phyloP scores from a whole-genome alignment of 92 coral and sea anemone genomes.

The Zoanthus gigantus region DNA sequence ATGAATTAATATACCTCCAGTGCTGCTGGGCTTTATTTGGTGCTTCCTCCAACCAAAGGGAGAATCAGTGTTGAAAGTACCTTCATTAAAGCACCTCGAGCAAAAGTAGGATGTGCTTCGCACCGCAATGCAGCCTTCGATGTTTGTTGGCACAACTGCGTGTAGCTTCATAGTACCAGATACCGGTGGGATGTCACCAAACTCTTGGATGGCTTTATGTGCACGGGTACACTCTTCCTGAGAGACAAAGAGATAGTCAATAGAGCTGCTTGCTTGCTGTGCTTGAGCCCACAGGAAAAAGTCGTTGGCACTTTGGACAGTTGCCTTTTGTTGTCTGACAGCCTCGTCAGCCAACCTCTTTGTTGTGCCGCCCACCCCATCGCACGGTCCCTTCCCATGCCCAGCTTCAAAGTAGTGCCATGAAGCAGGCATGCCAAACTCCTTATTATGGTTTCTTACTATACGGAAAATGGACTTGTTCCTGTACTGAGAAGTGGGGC shows the following conservation, averaged over 20 bases:
- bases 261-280: slow-evolving; percentile 23
- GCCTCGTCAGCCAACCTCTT: slow-evolving; percentile 69
- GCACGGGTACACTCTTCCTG: slow-evolving; percentile 17
- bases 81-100: slow-evolving; percentile 6
- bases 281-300: slow-evolving; percentile 59
- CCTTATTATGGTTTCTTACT: slow-evolving; percentile 28
- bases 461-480: slow-evolving; percentile 60
- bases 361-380: slow-evolving; percentile 61
- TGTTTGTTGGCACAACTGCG: slow-evolving; percentile 4
- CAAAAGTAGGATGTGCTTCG: slow-evolving; percentile 25
- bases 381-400: slow-evolving; percentile 58
- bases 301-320: slow-evolving; percentile 55
- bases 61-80: slow-evolving; percentile 26
- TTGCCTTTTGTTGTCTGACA: slow-evolving; percentile 52
- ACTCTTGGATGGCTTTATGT: slow-evolving; percentile 17
- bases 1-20: slow-evolving; percentile 12
- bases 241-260: slow-evolving; percentile 13
- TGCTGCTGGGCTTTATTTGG: slow-evolving; percentile 14
- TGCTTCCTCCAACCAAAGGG: slow-evolving; percentile 14
- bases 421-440: slow-evolving; percentile 51
- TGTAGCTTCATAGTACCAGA: slow-evolving; percentile 32
- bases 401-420: slow-evolving; percentile 73
- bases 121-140: slow-evolving; percentile 23
- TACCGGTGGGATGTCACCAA: slow-evolving; percentile 37
- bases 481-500: slow-evolving; percentile 72